phyloP scores from a whole-genome alignment of 2,888 invertebrate genomes.

The Lochmaea crataegi region DNA sequence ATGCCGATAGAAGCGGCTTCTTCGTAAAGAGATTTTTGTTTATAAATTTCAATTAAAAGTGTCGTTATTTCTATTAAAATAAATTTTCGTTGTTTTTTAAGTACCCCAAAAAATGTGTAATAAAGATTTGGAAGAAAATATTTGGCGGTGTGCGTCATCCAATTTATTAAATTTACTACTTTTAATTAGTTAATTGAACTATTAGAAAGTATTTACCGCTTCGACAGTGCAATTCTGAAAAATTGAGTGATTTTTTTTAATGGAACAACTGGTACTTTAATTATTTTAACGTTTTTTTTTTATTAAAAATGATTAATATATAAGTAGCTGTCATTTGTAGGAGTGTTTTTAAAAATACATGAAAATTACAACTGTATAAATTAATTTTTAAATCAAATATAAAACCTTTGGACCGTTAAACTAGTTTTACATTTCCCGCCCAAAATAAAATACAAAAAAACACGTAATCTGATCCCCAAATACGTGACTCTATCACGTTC shows the following conservation, averaged over 20 bases:
- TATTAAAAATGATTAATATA: background rate
- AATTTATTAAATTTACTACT: background rate
- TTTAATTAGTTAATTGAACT: background rate
- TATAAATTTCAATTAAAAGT: conserved; percentile 38
- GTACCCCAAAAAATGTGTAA: background rate
- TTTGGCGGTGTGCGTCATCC: background rate
- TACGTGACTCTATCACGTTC: background rate
- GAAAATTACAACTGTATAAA: background rate
- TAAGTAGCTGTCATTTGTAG: background rate
- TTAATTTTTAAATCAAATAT: background rate
- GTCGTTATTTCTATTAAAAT: conserved; percentile 35
- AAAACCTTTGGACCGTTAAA: background rate
- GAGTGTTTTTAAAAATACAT: no score
- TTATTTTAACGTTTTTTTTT: background rate
- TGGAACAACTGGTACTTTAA: background rate
- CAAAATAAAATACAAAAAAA: background rate
- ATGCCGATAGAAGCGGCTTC: conserved; percentile 22
- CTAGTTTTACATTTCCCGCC: background rate
- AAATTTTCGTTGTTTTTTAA: conserved; percentile 20
- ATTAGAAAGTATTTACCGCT: background rate
- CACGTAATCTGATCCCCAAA: background rate
- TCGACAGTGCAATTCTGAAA: background rate
- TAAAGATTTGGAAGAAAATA: background rate
- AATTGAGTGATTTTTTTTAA: background rate
- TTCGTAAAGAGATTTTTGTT: conserved; percentile 36